Evolutionary conservation across 2,113 vertebrate species (phyloP), one percentile per base, ranked within the genome.

Genomic region (Bos javanicus): DNA sequence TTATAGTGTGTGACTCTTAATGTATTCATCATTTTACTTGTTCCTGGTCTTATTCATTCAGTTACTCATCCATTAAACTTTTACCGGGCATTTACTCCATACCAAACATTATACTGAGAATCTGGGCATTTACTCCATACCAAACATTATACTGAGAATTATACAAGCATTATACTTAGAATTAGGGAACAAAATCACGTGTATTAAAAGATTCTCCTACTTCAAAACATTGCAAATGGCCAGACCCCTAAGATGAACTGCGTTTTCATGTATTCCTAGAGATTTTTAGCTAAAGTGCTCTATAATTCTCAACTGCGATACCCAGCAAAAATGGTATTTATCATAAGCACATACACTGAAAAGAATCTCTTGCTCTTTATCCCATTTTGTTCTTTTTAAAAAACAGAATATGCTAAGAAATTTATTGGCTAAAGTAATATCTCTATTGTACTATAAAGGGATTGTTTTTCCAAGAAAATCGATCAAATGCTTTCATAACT

Each of bases 381-480:
- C 3, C 7, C 39, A 67, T 83, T 62, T 80, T 46, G 2, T 89
- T 88, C 76, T 30, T 43, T 59, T 36, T 64, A 25, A 97, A 91
- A 91, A 56, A 90, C 36, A 16, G 28, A 96, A 67, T 80, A 87
- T 56, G 4, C 95, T 85, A 96, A 97, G 94, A 23, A 48, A 71
- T 7, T 46, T 87, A 59, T 84, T 87, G 76, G 4, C 26, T 16
- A 26, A 36, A 60, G 23, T 91, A 88, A 91, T 86, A 93, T 93
- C 26, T 92, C 46, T 95, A 62, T 92, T 92, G 9, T 96, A 78
- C 78, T 71, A 87, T 62, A 96, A 71, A 97, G 5, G 78, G 23
- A 86, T 97, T 97, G n/a, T 97, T 97, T 81, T 97, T 78, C 76
- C 60, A 83, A 83, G 71, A 95, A 97, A 93, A 97, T 97, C 76